These are phyloP conservation scores for Todiramphus saurophagus DNA, from an alignment of 2,113 vertebrate genomes.

Conservation along the genomic window DNA sequence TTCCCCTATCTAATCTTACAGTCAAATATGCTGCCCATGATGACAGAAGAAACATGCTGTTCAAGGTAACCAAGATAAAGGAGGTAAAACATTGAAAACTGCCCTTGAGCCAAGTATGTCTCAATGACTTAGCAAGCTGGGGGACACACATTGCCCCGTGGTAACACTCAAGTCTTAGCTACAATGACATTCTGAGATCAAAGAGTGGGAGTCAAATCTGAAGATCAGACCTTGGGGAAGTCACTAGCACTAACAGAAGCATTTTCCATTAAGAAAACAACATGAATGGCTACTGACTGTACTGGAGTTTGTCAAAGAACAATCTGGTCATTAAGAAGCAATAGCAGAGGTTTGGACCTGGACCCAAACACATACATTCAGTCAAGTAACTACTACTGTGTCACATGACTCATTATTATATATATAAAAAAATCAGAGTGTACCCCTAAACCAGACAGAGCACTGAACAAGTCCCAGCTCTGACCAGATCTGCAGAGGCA, in stretches of 20 bases:
- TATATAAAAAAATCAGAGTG: neutral
- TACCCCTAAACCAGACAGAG: neutral
- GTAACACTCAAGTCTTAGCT: neutral
- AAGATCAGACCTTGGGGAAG: neutral
- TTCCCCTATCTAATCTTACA: neutral
- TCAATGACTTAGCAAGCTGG: neutral
- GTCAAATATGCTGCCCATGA: neutral
- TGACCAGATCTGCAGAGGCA: neutral
- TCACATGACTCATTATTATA: neutral
- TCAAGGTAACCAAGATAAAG: constrained; percentile 1
- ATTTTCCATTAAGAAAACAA: neutral
- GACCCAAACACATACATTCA: neutral
- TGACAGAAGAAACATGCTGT: neutral
- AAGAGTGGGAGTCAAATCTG: neutral
- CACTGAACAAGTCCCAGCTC: neutral
- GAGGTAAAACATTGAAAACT: neutral
- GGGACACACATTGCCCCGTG: neutral
- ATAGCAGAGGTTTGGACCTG: rapidly evolving
- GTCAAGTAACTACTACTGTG: neutral
- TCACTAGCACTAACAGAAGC: neutral
- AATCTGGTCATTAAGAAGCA: neutral
- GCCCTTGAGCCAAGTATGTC: neutral
- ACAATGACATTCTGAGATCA: neutral
- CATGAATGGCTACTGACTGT: neutral
- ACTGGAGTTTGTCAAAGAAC: neutral